Percentiles rank a stretch among this genome's conserved stretches.
Conservation (phyloP, 2,797 vertebrate species). For the Spatula clypeata region DNA sequence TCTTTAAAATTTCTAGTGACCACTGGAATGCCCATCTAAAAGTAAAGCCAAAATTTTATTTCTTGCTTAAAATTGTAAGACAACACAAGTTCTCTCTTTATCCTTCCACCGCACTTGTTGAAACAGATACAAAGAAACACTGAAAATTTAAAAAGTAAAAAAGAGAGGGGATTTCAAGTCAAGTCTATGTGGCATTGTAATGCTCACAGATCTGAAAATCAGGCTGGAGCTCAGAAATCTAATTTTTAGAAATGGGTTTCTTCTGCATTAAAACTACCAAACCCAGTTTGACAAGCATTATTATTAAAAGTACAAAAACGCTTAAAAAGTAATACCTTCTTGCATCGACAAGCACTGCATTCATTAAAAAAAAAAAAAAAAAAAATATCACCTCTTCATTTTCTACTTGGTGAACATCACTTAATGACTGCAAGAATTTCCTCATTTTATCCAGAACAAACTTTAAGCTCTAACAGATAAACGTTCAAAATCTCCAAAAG, state of each 20-base stretch:
- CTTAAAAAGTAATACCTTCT: background rate
- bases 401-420: background rate
- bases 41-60: background rate
- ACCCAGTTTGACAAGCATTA: background rate
- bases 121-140: background rate
- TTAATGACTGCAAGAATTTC: background rate
- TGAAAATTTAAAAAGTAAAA: background rate
- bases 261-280: background rate
- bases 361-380: background rate
- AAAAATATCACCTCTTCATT: background rate
- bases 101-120: background rate
- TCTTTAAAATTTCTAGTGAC: background rate
- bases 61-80: background rate
- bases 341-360: background rate
- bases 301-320: background rate
- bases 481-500: background rate
- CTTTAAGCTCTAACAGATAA: background rate
- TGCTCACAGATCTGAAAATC: background rate
- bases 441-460: background rate
- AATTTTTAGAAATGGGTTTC: background rate
- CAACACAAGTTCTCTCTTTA: background rate
- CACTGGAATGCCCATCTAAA: background rate
- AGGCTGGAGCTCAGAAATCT: background rate
- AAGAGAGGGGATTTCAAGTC: background rate
- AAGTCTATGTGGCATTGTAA: background rate